phyloP scores from a whole-genome alignment of 2,797 vertebrate species.

The Mus caroli region DNA sequence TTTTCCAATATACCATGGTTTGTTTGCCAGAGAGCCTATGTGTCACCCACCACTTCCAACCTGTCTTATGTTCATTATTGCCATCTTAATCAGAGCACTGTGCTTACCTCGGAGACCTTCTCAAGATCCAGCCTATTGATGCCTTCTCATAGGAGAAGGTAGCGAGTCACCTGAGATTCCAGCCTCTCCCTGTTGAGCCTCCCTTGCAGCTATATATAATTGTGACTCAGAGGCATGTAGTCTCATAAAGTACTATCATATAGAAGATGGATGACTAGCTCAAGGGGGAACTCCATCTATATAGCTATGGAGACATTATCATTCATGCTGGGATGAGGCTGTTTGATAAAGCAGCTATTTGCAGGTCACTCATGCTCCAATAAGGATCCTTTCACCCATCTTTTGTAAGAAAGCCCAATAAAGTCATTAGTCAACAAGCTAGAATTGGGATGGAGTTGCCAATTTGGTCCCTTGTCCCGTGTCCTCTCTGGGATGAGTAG shows the following conservation, averaged over 20 bases:
- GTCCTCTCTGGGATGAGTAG: not conserved
- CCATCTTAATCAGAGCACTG: not conserved
- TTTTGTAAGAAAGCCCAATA: not conserved
- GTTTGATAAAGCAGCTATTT: not conserved
- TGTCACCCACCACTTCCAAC: not conserved
- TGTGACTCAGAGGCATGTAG: not conserved
- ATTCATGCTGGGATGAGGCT: not conserved
- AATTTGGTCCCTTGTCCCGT: not conserved
- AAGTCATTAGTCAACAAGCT: not conserved
- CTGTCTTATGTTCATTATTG: not conserved
- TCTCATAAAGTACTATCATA: not conserved
- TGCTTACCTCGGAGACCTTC: not conserved
- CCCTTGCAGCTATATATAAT: not conserved
- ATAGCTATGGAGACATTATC: not conserved
- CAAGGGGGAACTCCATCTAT: not conserved
- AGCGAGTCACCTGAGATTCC: not conserved
- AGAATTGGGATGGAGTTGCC: not conserved
- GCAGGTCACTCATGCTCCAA: not conserved
- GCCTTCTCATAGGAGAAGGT: not conserved
- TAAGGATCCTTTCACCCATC: not conserved
- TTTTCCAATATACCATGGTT: not conserved
- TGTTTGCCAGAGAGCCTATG: not conserved
- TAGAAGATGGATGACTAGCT: not conserved
- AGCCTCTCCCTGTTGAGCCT: not conserved
- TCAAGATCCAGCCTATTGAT: not conserved